phyloP scores from a whole-genome alignment of 2,113 vertebrate genomes.

The Cephalopholis sonnerati region DNA sequence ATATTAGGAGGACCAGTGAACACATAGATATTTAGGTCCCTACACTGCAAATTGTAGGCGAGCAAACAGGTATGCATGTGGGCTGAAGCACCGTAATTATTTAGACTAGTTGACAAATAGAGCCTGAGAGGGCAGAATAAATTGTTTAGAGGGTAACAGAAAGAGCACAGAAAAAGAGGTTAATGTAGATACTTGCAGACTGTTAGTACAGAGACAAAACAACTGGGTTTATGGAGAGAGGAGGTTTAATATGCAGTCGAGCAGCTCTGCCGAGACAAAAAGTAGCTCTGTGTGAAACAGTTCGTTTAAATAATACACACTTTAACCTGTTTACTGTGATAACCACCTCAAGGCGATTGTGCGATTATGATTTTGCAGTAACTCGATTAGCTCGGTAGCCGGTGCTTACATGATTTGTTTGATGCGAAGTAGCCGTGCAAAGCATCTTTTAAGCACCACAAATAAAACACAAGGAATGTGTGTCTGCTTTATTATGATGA shows the following conservation, averaged over 20 bases:
- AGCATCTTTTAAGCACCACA: slow-evolving; percentile 26
- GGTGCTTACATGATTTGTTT: slow-evolving; percentile 48
- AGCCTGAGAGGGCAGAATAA: slow-evolving; percentile 39
- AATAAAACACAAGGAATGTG: slow-evolving; percentile 14
- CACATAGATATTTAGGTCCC: slow-evolving; percentile 48
- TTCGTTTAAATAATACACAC: slow-evolving; percentile 46
- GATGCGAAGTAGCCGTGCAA: slow-evolving; percentile 34
- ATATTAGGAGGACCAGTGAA: slow-evolving; percentile 42
- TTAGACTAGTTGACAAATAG: slow-evolving; percentile 57
- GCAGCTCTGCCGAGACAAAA: slow-evolving; percentile 12
- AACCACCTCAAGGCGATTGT: slow-evolving; percentile 45
- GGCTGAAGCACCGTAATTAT: slow-evolving; percentile 55
- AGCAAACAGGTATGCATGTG: slow-evolving; percentile 56
- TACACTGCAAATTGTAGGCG: slow-evolving; percentile 53
- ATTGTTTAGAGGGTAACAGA: slow-evolving; percentile 47
- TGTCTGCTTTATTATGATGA: slow-evolving; percentile 51
- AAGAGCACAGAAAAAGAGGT: slow-evolving; percentile 42
- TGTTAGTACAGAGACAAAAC: slow-evolving; percentile 3
- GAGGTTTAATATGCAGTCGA: slow-evolving; percentile 28
- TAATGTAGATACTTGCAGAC: slow-evolving; percentile 39
- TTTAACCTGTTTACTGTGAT: slow-evolving; percentile 40
- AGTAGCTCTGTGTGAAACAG: slow-evolving; percentile 24
- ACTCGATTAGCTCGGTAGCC: slow-evolving; percentile 29
- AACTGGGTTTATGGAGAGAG: slow-evolving; percentile 9
- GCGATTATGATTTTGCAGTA: slow-evolving; percentile 35